These are phyloP conservation scores for Chionodraco myersi DNA, from an alignment of 2,113 vertebrate genomes.

Conservation along the genomic window DNA sequence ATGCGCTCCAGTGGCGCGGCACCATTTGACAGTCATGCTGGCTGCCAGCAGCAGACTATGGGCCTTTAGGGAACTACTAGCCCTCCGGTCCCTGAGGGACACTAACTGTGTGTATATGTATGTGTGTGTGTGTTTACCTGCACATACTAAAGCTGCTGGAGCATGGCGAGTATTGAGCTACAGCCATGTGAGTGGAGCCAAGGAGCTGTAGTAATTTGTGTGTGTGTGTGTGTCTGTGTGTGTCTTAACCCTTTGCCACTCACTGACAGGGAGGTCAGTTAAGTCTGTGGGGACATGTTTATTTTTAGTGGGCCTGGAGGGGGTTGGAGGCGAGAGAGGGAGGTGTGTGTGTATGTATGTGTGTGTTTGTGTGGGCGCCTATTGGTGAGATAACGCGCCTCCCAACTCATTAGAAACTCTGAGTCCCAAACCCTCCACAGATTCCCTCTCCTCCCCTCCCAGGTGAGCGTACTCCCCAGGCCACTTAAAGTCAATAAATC, in stretches of 20 bases:
- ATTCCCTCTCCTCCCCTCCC: constrained; percentile 65
- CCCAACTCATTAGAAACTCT: constrained; percentile 78
- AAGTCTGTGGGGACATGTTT: constrained; percentile 81
- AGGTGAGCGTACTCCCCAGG: constrained; percentile 71
- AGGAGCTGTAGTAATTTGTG: constrained; percentile 67
- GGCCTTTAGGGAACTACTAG: constrained; percentile 74
- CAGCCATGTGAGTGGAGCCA: constrained; percentile 62
- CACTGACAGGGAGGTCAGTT: constrained; percentile 82
- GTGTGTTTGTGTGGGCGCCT: constrained; percentile 68
- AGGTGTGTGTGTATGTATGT: constrained; percentile 52
- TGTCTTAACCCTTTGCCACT: constrained; percentile 78
- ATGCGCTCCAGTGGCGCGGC: constrained; percentile 62
- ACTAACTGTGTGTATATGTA: constrained; percentile 63
- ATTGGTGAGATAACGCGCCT: constrained; percentile 79
- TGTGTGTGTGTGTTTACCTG: constrained; percentile 74
- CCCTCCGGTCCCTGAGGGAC: constrained; percentile 61
- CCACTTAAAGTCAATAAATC: constrained; percentile 82
- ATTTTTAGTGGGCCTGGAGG: constrained; percentile 79
- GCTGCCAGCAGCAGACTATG: constrained; percentile 73
- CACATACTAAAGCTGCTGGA: constrained; percentile 68
- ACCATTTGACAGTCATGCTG: constrained; percentile 71
- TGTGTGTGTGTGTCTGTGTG: constrained; percentile 72
- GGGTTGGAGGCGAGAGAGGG: constrained; percentile 66
- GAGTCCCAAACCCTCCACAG: constrained; percentile 61
- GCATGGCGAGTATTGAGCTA: constrained; percentile 66